Percentiles rank a stretch among this genome's conserved stretches.
phyloP scores from a whole-genome alignment of 2,797 vertebrate genomes.

The Brachymystax lenok region DNA sequence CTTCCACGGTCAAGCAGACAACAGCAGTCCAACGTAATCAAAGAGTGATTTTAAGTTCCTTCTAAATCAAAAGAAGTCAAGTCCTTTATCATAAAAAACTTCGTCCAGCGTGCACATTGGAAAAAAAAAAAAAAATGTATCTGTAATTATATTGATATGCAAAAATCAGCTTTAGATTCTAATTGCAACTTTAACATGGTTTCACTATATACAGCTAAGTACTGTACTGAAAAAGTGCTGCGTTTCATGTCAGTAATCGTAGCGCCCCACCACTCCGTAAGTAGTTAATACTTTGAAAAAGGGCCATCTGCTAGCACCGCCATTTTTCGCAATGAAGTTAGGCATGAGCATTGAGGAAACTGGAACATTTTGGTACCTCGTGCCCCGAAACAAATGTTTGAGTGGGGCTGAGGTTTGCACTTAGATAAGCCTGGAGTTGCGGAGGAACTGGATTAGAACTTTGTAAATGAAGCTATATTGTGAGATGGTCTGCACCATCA shows the following conservation, averaged over 20 bases:
- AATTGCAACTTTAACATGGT: conserved; percentile 62
- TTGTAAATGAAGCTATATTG: conserved; percentile 96
- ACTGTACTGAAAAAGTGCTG: conserved; percentile 72
- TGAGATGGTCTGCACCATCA: conserved; percentile 95
- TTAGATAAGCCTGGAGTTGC: conserved; percentile 95
- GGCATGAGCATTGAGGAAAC: too few relatives aligned
- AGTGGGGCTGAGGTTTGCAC: not conserved
- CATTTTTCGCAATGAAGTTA: not conserved
- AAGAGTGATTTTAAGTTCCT: not conserved
- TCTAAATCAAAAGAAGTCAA: not conserved
- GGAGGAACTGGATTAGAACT: conserved; percentile 94
- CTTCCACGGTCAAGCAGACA: too few relatives aligned
- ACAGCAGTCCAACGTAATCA: too few relatives aligned
- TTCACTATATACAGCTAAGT: conserved; percentile 66
- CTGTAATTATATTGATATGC: conserved; percentile 35
- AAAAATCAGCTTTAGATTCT: conserved; percentile 32
- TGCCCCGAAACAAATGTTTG: too few relatives aligned
- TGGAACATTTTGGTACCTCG: too few relatives aligned
- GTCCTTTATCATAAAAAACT: conserved; percentile 31
- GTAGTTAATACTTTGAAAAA: conserved; percentile 38
- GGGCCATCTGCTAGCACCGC: conserved; percentile 13
- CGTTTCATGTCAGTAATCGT: conserved; percentile 57
- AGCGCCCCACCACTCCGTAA: too few relatives aligned
- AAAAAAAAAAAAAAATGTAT: conserved; percentile 27
- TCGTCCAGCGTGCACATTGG: conserved; percentile 9